Conservation (phyloP, 2,797 vertebrate genomes). For the Tokudaia tokunoshimensis region DNA sequence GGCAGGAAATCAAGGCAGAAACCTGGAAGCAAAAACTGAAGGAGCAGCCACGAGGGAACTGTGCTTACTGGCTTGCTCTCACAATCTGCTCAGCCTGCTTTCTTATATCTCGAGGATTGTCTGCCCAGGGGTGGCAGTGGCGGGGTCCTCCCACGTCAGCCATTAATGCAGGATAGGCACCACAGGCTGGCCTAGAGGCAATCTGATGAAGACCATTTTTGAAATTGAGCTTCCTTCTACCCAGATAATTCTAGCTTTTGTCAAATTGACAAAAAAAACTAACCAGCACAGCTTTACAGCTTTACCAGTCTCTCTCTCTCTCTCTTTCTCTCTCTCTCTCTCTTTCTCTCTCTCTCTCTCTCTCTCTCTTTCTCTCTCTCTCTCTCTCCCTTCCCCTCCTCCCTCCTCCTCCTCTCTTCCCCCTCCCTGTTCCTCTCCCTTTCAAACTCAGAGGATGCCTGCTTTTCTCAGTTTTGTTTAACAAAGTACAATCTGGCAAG, state of each 20-base stretch:
- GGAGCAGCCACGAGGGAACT: neutral
- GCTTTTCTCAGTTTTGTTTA: neutral
- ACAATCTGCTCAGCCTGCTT: neutral
- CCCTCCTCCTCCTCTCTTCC: no score
- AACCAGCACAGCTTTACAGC: neutral
- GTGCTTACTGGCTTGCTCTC: neutral
- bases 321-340: no score
- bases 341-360: no score
- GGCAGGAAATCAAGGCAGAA: neutral
- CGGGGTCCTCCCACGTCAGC: neutral
- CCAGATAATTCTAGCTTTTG: neutral
- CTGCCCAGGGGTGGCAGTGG: neutral
- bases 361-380: no score
- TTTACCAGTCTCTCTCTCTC: no score
- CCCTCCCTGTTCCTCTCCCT: no score
- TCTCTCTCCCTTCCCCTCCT: no score
- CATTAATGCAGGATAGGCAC: neutral
- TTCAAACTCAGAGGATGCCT: neutral
- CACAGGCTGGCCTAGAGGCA: neutral
- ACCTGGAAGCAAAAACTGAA: neutral
- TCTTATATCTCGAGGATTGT: neutral
- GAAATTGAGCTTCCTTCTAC: neutral
- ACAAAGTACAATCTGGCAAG: neutral
- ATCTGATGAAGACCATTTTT: neutral
- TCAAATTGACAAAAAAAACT: neutral